Percentiles rank a stretch among this genome's conserved stretches.
These are phyloP conservation scores for Parazoanthus atlanticus DNA, from an alignment of 92 coral and sea anemone species.

Conservation along the genomic window DNA sequence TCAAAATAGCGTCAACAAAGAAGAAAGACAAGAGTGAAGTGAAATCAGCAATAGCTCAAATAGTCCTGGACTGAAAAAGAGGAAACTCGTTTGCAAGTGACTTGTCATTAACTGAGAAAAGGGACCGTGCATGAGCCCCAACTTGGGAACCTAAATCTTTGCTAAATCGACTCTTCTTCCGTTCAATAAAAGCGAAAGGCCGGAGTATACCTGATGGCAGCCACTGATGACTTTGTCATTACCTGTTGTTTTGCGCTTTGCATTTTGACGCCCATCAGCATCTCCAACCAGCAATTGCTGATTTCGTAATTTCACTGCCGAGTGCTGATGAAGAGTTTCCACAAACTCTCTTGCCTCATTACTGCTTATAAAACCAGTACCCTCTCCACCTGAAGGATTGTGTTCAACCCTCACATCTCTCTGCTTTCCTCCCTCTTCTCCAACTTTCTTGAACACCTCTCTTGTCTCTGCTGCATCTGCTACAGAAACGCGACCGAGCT, in stretches of 20 bases:
- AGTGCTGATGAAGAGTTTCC: conserved; percentile 29
- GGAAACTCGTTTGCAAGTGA: no score
- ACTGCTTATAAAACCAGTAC: conserved; percentile 1
- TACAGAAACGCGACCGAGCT: neutral
- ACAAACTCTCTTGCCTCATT: conserved; percentile 28
- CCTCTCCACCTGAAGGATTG: neutral
- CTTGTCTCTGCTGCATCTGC: neutral
- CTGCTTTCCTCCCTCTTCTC: neutral
- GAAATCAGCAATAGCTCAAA: no score
- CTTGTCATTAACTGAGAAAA: no score
- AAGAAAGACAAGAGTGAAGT: no score
- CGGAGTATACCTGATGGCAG: neutral
- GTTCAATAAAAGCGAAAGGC: no score
- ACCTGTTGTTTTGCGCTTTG: neutral
- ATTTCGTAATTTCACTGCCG: conserved; percentile 8
- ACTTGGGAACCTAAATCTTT: no score
- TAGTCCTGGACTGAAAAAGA: no score
- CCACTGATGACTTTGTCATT: neutral
- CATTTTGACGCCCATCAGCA: neutral
- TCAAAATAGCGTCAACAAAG: no score
- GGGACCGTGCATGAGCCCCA: no score
- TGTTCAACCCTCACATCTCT: neutral
- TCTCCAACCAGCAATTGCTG: neutral
- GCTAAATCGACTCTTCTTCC: no score
- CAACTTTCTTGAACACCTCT: neutral